Evolutionary conservation across 2,888 invertebrate genomes (phyloP), one percentile per base, ranked within the genome.

Genomic region (Sinelater perroti): DNA sequence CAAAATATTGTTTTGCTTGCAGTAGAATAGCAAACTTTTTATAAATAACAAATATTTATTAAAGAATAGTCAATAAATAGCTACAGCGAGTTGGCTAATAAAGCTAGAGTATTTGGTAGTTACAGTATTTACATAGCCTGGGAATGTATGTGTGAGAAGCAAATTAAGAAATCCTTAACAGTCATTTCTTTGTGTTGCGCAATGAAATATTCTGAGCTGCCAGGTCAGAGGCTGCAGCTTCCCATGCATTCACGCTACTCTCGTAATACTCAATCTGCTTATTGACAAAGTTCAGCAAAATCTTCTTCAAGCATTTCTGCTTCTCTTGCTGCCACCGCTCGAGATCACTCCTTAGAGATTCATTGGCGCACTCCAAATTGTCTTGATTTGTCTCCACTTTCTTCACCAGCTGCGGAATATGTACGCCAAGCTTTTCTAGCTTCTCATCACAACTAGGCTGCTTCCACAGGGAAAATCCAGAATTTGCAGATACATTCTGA

Each of bases 321-420:
- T 88, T 88, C 64, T 86, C 87, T 21, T 78, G 70, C 62, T 86
- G 84, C 88, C 88, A 89, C 54, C 87, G 79, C 46, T 86, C 84
- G 57, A 88, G 75, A 72, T 89, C 88, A 31, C 87, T 86, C 45
- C 86, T 79, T 18, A 89, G 75, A 70, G 87, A 85, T 70, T 87
- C 86, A 71, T 88, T 88, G 0, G 88, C 86, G 69, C 86, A 86
- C 71, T 87, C 87, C 36, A 86, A 77, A 66, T 82, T 83, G 73
- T 89, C 88, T 71, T 85, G 85, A 42, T 81, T 71, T 1, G 78
- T 70, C 68, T 83, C 83, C 0, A 80, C 79, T 49, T 80, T 80
- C 63, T 82, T 83, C 1, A 80, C 75, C 16, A 83, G 67, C 38
- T 81, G 81, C 0, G 82, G 82, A 66, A 83, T 82, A 28, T 72